These are phyloP conservation scores for Latheticus oryzae DNA, from an alignment of 2,888 invertebrate genomes.

Conservation along the genomic window DNA sequence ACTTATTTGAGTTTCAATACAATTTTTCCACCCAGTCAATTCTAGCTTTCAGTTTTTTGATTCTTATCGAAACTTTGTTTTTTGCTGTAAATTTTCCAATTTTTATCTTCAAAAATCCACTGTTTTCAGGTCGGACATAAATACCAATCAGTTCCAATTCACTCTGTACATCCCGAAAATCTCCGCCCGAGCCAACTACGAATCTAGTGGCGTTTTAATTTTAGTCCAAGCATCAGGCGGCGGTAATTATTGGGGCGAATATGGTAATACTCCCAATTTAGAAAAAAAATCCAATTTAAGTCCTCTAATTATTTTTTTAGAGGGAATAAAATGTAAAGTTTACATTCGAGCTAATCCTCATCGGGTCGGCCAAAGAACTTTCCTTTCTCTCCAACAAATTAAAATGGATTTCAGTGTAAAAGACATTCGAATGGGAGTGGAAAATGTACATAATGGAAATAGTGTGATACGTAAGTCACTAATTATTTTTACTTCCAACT, in stretches of 20 bases:
- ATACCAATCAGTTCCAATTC: constrained; percentile 84
- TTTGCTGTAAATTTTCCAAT: no score
- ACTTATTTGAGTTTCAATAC: no score
- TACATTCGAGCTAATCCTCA: constrained; percentile 81
- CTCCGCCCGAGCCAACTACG: constrained; percentile 81
- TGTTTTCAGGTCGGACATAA: constrained; percentile 78
- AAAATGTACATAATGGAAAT: constrained; percentile 85
- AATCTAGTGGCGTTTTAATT: constrained; percentile 83
- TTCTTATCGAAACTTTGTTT: no score
- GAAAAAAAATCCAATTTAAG: background rate
- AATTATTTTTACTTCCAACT: no score
- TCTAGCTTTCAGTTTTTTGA: no score
- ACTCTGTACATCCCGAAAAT: constrained; percentile 85
- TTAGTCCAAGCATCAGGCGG: constrained; percentile 86
- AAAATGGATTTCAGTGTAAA: constrained; percentile 89
- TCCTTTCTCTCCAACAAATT: constrained; percentile 78
- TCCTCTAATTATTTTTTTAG: constrained; percentile 63
- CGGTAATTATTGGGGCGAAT: constrained; percentile 91
- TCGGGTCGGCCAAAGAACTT: constrained; percentile 73
- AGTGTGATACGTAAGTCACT: constrained; percentile 84
- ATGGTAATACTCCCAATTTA: constrained; percentile 69
- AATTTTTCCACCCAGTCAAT: no score
- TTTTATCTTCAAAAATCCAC: no score
- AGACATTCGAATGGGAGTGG: constrained; percentile 86
- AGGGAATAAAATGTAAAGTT: constrained; percentile 85